Evolutionary conservation across 2,888 invertebrate species (phyloP), one percentile per base, ranked within the genome.

Genomic region (Lasioglossum figueresi): DNA sequence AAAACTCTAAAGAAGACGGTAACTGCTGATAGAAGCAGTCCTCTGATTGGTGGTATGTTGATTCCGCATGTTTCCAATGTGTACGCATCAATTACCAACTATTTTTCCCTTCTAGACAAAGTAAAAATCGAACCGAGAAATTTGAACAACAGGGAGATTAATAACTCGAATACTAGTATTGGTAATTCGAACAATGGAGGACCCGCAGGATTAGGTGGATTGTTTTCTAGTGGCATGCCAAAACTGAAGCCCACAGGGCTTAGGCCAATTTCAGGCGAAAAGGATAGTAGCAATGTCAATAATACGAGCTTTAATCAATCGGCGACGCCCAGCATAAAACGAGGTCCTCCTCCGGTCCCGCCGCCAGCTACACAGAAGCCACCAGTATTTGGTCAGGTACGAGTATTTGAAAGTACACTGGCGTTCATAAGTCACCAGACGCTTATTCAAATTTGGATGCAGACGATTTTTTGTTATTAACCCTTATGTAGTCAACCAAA

Each of bases 1-100:
- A 95, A 97, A 77, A 96, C 96, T 92, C 95, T 99, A 89, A 98
- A 98, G 95, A 98, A 98, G 95, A 96, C 98, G 79, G 97, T 97
- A 0, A 98, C 98, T n/a, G 97, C 97, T 92, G 99, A 99, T 94
- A 98, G 98, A 95, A 99, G 99, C 96, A 97, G 96, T 77, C 99
- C 99, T 0, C 94, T 96, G 76, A 95, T 98, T 89, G 95, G 97
- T 91, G 98, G 98, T 95, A 96, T 4, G 76, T 84, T 48, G 14
- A 10, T 31, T 34, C 12, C 10, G 4, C 34, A 68, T 10, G 37
- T 31, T 31, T 59, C 31, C 0, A 0, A 31, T 31, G n/a, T 19
- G 23, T 68, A 4, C 19, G 0, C 3, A 12, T 37, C 4, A 8
- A 19, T 68, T 31, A 1, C 16, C 2, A 31, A 12, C 12, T 34